Evolutionary conservation across 1,140 invertebrate genomes (phyloP).

Genomic region (Aporrectodea caliginosa): DNA sequence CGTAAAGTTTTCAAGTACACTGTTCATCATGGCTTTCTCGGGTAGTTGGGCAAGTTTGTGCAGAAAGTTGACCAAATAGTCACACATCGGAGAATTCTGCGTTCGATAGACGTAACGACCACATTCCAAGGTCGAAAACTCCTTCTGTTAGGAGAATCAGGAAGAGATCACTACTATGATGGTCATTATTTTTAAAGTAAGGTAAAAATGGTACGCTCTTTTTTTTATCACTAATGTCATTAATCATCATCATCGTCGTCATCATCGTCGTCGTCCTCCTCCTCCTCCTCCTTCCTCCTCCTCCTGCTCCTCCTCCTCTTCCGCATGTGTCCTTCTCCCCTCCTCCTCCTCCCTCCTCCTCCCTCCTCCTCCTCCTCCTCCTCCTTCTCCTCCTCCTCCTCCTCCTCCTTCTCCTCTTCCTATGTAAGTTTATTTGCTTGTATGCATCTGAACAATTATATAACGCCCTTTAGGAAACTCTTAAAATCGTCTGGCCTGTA

Average conservation of each 20-base stretch:
- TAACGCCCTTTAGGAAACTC: too few relatives aligned
- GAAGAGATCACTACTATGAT: too few relatives aligned
- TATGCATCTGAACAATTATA: too few relatives aligned
- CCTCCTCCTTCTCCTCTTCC: background rate
- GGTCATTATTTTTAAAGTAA: too few relatives aligned
- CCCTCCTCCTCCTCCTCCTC: background rate
- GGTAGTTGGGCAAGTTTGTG: conserved; percentile 96
- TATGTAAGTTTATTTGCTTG: too few relatives aligned
- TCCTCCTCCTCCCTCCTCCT: background rate
- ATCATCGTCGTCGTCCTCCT: too few relatives aligned
- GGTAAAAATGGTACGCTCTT: too few relatives aligned
- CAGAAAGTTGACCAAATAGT: conserved; percentile 99
- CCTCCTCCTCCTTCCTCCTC: background rate
- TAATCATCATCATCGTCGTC: too few relatives aligned
- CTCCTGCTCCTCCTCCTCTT: background rate
- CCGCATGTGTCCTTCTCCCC: background rate
- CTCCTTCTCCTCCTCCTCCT: background rate
- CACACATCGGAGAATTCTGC: conserved; percentile 96
- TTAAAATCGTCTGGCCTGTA: too few relatives aligned
- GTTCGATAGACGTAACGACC: conserved; percentile 94
- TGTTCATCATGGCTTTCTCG: conserved; percentile 99
- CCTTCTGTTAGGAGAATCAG: conserved; percentile 50
- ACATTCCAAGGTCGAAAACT: conserved; percentile 91
- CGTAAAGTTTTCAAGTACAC: conserved; percentile 98
- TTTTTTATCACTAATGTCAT: too few relatives aligned